Base-by-base conservation (phyloP, 2,113 vertebrate genomes). In the Callocephalon fimbriatum region DNA sequence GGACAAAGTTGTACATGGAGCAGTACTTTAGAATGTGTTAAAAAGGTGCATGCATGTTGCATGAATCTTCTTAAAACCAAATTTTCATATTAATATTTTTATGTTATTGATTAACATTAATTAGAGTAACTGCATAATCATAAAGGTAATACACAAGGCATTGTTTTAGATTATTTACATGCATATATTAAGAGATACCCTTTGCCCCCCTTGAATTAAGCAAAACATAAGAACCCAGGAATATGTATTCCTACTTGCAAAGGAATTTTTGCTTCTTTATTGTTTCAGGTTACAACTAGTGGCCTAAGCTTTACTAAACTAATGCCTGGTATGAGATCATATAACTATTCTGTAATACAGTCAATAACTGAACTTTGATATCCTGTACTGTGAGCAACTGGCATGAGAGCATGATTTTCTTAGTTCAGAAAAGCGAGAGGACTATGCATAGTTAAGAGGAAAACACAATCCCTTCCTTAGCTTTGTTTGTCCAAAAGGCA, bases 121-220 rank as follows among this genome's bases (percentile, higher is more conserved):
- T 68, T 78, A 38, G 7, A 66, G 10, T 75, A 67, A 83, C 3
- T 26, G 8, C 8, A 21, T 51, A 62, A 37, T 38, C 23, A 25
- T 42, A 66, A 80, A 73, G 22, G 7, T 13, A 51, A 38, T 44
- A 18, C 1, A 23, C 54, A 70, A 76, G 7, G 1, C 3, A 31
- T 58, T 58, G 5, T 45, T 79, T 59, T 37, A 70, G 27, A 37
- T 47, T 0, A 44, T 70, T 76, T 66, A 70, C 12, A 25, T 2
- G 2, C 27, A 10, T 4, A 1, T 40, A 73, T 9, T 19, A n/a
- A 44, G 17, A 71, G 2, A 23, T 2, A 58, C 5, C 8, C 23
- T 86, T 19, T 32, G 6, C 6, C 0, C 0, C 2, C 3, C 2
- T 42, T 61, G 25, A 51, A 65, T 73, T 65, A 51, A 78, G 31